Evolutionary conservation across 2,113 vertebrate species (phyloP).

Genomic region (Apteryx owenii): DNA sequence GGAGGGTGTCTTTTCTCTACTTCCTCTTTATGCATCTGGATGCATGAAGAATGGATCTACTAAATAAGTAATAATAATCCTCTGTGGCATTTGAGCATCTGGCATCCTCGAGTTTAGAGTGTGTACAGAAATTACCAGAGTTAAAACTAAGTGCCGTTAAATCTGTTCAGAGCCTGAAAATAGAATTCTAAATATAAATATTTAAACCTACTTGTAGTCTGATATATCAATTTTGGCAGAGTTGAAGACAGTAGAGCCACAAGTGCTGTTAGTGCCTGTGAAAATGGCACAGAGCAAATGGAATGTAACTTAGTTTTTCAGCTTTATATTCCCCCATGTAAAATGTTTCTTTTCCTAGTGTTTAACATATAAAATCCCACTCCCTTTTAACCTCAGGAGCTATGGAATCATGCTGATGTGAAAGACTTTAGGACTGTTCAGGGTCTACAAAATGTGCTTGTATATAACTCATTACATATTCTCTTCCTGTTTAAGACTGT

Average conservation of each 20-base stretch:
- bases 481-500: neutral
- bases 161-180: slow-evolving; percentile 17
- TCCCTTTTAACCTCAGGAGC: neutral
- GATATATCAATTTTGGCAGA: slow-evolving; percentile 10
- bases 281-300: slow-evolving; percentile 15
- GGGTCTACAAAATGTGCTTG: neutral
- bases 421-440: neutral
- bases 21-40: neutral
- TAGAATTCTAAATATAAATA: slow-evolving; percentile 28
- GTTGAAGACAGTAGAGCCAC: neutral
- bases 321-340: neutral
- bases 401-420: neutral
- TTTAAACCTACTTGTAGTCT: slow-evolving; percentile 21
- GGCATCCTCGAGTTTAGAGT: neutral
- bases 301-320: neutral
- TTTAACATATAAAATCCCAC: neutral
- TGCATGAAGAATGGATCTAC: neutral
- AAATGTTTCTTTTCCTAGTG: neutral
- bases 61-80: slow-evolving; percentile 17
- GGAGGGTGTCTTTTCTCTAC: neutral
- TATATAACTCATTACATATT: neutral
- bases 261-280: neutral
- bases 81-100: slow-evolving; percentile 22
- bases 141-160: neutral
- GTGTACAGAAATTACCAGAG: neutral